Base-by-base conservation (phyloP, 1,140 invertebrate species). In the Caenorhabditis remanei region DNA sequence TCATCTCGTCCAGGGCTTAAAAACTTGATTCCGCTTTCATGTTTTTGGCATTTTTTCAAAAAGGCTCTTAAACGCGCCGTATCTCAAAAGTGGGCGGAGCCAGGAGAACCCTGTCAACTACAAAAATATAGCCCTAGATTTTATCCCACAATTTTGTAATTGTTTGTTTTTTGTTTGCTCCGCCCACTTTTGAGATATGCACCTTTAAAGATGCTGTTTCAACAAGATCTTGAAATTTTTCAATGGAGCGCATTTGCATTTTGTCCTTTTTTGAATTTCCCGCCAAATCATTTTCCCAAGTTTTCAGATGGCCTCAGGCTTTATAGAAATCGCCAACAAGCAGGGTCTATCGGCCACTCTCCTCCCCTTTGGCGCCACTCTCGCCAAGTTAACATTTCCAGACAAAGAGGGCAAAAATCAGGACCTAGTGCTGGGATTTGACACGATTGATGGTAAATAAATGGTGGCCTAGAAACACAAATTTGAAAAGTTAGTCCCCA, bases 301-400 rank as follows among this genome's bases (percentile, higher is more conserved):
- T 63, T 63, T 63, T 11, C 24, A 32, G n/a, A 63, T 79, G 71
- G 71, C 71, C 21, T 50, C 71, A 4, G 75, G 50, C 7, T 85
- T 85, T 40, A 75, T 85, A 11, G 85, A 85, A 79, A 85, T 85
- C 14, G 16, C 43, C 19, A 85, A 85, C 67, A 67, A 85, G 13
- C 63, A 85, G 32, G 85, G 85, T 11, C 67, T 85, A 48, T 24
- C 85, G 2, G 85, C 65, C 13, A 85, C 63, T 32, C 46, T 85
- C 7, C 16, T 85, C 4, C 43, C 85, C 5, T 75, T 55, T 21
- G 85, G 85, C 8, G 85, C 85, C 50, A 85, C 85, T 6, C 24
- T 85, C 14, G 63, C 58, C 11, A 75, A 50, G 8, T 4, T 85
- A 0, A 79, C 63, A 58, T 85, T 85, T 58, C 63, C 46, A 43